phyloP scores from a whole-genome alignment of 2,888 invertebrate genomes.

The Himalopsyche anomala region DNA sequence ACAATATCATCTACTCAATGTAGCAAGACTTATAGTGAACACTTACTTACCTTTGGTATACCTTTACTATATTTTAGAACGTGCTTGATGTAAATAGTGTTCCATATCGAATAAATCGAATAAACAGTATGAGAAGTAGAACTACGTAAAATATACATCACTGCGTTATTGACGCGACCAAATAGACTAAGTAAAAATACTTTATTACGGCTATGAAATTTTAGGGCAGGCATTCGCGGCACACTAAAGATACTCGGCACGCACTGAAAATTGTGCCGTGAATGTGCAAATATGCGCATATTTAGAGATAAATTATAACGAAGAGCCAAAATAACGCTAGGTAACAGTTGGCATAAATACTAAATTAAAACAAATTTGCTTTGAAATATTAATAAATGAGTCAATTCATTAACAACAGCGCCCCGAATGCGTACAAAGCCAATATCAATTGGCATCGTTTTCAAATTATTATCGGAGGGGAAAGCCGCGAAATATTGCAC shows the following conservation, averaged over 20 bases:
- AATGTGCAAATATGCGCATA: conserved; percentile 36
- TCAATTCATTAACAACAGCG: conserved; percentile 1
- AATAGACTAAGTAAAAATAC: conserved; percentile 12
- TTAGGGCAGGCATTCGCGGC: conserved; percentile 23
- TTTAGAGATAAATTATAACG: conserved; percentile 10
- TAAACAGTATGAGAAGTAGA: neutral
- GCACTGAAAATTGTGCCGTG: conserved; percentile 21
- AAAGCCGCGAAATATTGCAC: neutral
- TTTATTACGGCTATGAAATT: conserved; percentile 36
- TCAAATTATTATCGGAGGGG: neutral
- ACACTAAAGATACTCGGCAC: conserved; percentile 25
- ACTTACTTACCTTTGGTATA: no score
- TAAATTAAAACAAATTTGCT: conserved; percentile 20
- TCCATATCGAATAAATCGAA: no score
- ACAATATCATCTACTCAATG: no score
- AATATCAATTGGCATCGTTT: conserved; percentile 14
- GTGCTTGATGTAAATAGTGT: no score
- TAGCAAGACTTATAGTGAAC: no score
- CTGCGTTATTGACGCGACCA: neutral
- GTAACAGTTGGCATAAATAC: conserved; percentile 43
- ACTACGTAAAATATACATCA: neutral
- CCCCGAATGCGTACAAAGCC: neutral
- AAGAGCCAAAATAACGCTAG: conserved; percentile 1
- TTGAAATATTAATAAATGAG: conserved; percentile 13
- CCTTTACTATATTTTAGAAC: no score